Conservation (phyloP, 2,113 vertebrate species). For the Chunga burmeisteri region DNA sequence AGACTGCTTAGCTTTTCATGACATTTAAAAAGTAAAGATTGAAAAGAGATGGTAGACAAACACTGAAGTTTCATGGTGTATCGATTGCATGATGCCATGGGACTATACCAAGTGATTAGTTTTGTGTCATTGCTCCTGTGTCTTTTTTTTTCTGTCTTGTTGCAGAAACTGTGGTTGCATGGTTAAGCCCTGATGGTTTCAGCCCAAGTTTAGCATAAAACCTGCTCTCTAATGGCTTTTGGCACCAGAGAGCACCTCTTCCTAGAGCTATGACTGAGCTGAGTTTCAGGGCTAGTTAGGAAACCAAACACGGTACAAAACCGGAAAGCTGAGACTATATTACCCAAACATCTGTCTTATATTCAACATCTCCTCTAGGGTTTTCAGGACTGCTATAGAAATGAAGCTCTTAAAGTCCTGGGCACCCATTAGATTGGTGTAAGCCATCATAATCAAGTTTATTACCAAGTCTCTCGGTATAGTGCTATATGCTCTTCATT, state of each 20-base stretch:
- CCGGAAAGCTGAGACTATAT: neutral
- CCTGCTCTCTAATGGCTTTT: neutral
- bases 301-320: neutral
- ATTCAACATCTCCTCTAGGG: neutral
- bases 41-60: neutral
- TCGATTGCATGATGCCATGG: neutral
- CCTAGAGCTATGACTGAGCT: neutral
- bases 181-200: neutral
- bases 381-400: neutral
- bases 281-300: neutral
- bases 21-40: neutral
- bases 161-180: neutral
- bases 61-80: neutral
- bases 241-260: neutral
- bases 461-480: neutral
- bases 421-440: neutral
- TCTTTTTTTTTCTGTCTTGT: neutral
- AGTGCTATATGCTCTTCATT: neutral
- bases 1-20: neutral
- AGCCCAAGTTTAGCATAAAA: neutral
- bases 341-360: neutral
- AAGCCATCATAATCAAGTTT: neutral
- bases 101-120: neutral
- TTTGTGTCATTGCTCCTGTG: neutral
- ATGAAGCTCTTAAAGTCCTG: neutral